Evolutionary conservation across 2,888 invertebrate species (phyloP).

Genomic region (Sinodicranocentrus sp.): DNA sequence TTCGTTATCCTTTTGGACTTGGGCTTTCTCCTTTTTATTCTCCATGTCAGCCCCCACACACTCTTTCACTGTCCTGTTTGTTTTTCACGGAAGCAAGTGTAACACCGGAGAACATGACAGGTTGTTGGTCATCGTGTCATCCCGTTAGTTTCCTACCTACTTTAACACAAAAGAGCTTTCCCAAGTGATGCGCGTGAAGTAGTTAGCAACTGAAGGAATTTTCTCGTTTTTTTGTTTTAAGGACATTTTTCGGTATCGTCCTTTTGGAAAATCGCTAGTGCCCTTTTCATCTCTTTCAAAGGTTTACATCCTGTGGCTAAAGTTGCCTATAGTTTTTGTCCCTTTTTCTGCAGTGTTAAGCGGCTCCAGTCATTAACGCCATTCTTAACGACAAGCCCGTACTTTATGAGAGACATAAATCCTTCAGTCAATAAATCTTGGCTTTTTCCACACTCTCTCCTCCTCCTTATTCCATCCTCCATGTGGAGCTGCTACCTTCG

Average conservation of each 20-base stretch:
- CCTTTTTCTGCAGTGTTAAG: constrained; percentile 65
- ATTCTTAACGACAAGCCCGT: constrained; percentile 75
- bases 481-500: background rate
- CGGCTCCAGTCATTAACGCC: constrained; percentile 75
- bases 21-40: too few species aligned
- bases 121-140: constrained; percentile 62
- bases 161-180: too few species aligned
- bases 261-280: constrained; percentile 42
- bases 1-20: too few species aligned
- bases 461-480: constrained; percentile 15
- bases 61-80: background rate
- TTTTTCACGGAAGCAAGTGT: background rate
- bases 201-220: too few species aligned
- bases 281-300: constrained; percentile 49
- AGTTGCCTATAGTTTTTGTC: background rate
- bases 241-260: background rate
- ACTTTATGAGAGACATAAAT: constrained; percentile 74
- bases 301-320: background rate
- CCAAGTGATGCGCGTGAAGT: too few species aligned
- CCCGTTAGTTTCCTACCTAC: constrained; percentile 16
- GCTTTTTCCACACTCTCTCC: constrained; percentile 46
- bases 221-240: background rate
- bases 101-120: constrained; percentile 50
- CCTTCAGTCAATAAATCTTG: constrained; percentile 72
- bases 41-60: background rate